Base-by-base conservation (phyloP, 2,797 vertebrate genomes). In the Periparus ater region DNA sequence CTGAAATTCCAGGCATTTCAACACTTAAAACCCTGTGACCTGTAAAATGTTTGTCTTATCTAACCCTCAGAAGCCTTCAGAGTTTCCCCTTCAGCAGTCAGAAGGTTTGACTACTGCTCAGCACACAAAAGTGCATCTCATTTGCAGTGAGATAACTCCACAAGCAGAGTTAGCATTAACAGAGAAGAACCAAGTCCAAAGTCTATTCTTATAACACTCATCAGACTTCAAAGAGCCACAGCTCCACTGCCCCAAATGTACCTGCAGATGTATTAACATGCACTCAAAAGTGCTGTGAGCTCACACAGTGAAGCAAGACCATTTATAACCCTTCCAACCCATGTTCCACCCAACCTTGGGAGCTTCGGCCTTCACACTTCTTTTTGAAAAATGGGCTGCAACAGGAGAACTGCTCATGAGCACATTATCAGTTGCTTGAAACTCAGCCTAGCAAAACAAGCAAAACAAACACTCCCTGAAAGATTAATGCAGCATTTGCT, bases 341-440 rank as follows among this genome's bases (percentile, higher is more conserved):
- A 88, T 97, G 80, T 98, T 98, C 98, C 97, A 98, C 54, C 98
- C 98, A 90, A 98, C 97, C 76, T 98, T 88, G 30, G 97, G 98
- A 81, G 97, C 97, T 7, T 96, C 86, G 0, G 97, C 98, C 96
- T 98, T 98, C 36, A 98, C 71, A 4, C 83, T 95, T 92, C 98
- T 97, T 81, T 98, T 95, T 93, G 98, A 98, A 96, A 99, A 97
- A 97, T 98, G 97, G 87, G 98, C 97, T 96, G 97, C 66, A 47
- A 98, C 95, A 70, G 97, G 95, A 42, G 89, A 88, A 83, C 97
- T 98, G 87, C 82, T 96, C 73, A 75, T 51, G 79, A 98, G 98
- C 88, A 96, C 97, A 29, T 94, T 88, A 87, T 98, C 98, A 84
- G 98, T 97, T 50, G 95, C 98, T 97, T 98, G 97, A 97, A 99